Evolutionary conservation across 2,113 vertebrate species (phyloP), one percentile per base, ranked within the genome.

Genomic region (Phrynosoma blainvillii): DNA sequence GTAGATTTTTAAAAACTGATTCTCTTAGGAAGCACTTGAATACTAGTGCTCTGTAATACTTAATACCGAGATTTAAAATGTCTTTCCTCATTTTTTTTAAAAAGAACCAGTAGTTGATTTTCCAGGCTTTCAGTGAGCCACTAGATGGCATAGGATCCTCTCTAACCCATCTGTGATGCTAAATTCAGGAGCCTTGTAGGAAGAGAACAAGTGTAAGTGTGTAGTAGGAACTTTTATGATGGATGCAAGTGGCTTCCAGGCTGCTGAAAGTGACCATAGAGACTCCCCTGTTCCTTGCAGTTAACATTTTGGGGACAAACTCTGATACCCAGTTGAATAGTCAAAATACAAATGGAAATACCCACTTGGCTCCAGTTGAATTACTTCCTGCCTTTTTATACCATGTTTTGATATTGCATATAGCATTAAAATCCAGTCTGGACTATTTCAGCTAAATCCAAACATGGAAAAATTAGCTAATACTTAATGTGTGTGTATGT

Each of bases 91-190:
- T 32, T 32, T n/a, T 23, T 27, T 30, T 70, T 30, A 70, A 32
- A 11, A n/a, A 27, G n/a, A 3, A n/a, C 30, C 71, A 32, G 71
- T 12, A 40, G 71, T 3, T 47, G 12, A 23, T 52, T 36, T 65
- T 27, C 27, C 1, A 25, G 40, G 47, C 52, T 62, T 62, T n/a
- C 12, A 16, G 13, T 1, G 1, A 66, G 68, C 86, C 82, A 25
- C 79, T 20, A 85, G 92, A 89, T 88, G 84, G 89, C 90, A 74
- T 0, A 2, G 62, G 84, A 8, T 20, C 32, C 1, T 32, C 82
- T 52, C 80, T 20, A 36, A 70, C 25, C 5, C 32, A 32, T 0
- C 9, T 14, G 40, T 2, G 1, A 1, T 21, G 5, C 27, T 75
- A 85, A 27, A 0, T 30, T 27, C 25, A 62, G 40, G 52, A 23